Evolutionary conservation across 2,113 vertebrate species (phyloP), one percentile per base, ranked within the genome.

Genomic region (Formicarius rufipectus): DNA sequence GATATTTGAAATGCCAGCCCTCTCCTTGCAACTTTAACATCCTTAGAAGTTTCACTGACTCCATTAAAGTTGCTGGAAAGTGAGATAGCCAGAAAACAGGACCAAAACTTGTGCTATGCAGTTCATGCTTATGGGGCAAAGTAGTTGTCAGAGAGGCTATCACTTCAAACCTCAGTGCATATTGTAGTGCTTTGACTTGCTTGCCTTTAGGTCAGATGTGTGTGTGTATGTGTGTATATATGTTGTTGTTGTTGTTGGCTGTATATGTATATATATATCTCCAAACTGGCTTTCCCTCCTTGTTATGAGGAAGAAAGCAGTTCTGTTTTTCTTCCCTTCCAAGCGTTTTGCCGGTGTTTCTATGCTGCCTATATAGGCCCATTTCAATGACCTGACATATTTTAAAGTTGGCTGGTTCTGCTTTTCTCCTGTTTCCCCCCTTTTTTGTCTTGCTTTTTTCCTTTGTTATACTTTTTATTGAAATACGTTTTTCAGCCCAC

Each of bases 261-360:
- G 8, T 50, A 6, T 13, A 37, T 4, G 22, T 23, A 9, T 21
- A 4, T 7, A 3, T 7, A 2, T 66, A 2, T 47, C 2, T 63
- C 13, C 44, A 79, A 52, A 60, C 50, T 62, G 37, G 37, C 8
- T 73, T 92, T 60, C 64, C 13, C 24, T 80, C 22, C 9, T 3
- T 4, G 0, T 89, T 90, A 30, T 4, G 19, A 71, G 28, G n/a
- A 73, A 67, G 47, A 55, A 87, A 52, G 40, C 30, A 64, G 6
- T 66, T 92, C 3, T 53, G 44, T 27, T n/a, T 27, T 28, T 10
- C 8, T 15, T 4, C 11, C 5, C 15, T 6, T 33, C 64, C 7
- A 68, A 30, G n/a, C 40, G 60, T 8, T 76, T 78, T 44, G 35
- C 39, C 64, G 30, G 39, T 75, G 14, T 42, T 87, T 63, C 39